Conservation (phyloP, 1,140 invertebrate genomes). For the Macrotrachela quadricornifera region DNA sequence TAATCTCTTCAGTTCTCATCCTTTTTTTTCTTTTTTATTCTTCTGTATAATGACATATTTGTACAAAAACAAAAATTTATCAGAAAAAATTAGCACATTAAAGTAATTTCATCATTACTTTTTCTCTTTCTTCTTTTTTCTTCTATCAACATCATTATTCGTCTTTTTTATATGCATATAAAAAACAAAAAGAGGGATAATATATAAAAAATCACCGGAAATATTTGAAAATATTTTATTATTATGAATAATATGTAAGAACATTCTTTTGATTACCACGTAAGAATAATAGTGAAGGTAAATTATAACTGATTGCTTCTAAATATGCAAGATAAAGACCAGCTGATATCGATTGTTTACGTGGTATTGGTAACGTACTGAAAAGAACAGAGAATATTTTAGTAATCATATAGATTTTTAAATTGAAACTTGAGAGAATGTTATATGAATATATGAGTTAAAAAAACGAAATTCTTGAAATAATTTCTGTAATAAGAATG, state of each 20-base stretch:
- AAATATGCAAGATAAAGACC: slow-evolving; percentile 85
- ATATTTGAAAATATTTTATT: background rate
- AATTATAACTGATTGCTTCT: slow-evolving; percentile 59
- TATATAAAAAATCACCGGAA: too few species aligned
- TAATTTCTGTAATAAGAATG: slow-evolving; percentile 58
- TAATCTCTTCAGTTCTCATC: too few species aligned
- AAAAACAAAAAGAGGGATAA: too few species aligned
- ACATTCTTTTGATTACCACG: slow-evolving; percentile 80
- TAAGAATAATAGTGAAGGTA: slow-evolving; percentile 73
- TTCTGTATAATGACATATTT: too few species aligned
- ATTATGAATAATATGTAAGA: slow-evolving; percentile 77
- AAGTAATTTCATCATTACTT: too few species aligned
- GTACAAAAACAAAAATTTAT: too few species aligned
- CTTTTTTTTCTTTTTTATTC: too few species aligned
- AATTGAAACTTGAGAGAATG: too few species aligned
- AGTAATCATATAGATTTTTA: background rate
- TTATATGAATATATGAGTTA: slow-evolving; percentile 58
- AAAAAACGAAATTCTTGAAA: slow-evolving; percentile 57
- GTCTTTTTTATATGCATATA: too few species aligned
- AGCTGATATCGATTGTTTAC: slow-evolving; percentile 64
- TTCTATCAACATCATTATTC: too few species aligned
- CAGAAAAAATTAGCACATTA: too few species aligned
- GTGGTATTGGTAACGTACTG: slow-evolving; percentile 73
- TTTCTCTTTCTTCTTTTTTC: too few species aligned
- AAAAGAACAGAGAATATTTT: slow-evolving; percentile 4